Conservation (phyloP, 2,797 vertebrate species). For the Emydoidea blandingii region DNA sequence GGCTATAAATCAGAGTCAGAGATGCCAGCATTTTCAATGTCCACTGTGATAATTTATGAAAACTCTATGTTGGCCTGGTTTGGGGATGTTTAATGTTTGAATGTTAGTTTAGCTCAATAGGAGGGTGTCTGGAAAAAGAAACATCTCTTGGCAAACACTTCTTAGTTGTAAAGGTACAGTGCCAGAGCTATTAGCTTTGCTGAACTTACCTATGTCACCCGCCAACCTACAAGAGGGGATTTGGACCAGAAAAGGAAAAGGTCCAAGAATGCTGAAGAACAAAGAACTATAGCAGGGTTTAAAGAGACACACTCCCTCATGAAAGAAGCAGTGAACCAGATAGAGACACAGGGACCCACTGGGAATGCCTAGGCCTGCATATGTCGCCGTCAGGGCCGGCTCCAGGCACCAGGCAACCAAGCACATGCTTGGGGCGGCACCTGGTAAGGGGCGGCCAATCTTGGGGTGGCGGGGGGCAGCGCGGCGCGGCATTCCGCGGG, state of each 20-base stretch:
- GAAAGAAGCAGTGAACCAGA: background rate
- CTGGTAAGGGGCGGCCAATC: no score
- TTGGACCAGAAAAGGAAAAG: accelerated
- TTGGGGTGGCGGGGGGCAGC: no score
- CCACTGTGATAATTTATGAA: background rate
- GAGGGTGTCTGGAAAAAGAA: background rate
- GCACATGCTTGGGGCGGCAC: no score
- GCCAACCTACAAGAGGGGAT: background rate
- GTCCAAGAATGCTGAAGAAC: background rate
- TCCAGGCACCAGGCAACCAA: no score
- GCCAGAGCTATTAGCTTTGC: background rate
- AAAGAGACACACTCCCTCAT: background rate
- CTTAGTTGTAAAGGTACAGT: background rate
- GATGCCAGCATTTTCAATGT: conserved; percentile 35
- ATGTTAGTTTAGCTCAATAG: background rate
- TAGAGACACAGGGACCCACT: no score
- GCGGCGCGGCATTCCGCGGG: no score
- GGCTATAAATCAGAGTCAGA: conserved; percentile 9
- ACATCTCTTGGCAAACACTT: background rate
- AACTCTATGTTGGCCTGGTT: background rate
- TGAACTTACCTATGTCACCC: background rate
- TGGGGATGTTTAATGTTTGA: background rate
- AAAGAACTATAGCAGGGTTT: background rate
- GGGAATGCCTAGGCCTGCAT: no score
- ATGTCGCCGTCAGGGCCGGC: no score